Evolutionary conservation across 2,797 vertebrate species (phyloP).

Genomic region (Microctenopoma stevenorrisi): DNA sequence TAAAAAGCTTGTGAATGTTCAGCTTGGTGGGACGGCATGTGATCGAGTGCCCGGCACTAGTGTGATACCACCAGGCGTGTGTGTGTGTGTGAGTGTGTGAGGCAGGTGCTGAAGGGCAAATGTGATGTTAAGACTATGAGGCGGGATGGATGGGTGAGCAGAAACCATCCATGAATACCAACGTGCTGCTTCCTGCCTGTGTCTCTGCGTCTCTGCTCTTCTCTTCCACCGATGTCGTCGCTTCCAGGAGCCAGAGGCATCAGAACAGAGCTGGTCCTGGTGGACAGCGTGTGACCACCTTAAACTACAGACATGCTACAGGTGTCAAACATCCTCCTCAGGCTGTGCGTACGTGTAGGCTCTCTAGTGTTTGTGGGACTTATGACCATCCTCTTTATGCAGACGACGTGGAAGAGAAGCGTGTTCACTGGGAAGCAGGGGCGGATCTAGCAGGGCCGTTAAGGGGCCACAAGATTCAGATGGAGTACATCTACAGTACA

Average conservation of each 20-base stretch:
- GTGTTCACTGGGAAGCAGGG: too few species aligned
- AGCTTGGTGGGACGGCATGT: neutral
- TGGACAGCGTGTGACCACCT: neutral
- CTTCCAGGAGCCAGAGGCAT: conserved; percentile 9
- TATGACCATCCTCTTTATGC: too few species aligned
- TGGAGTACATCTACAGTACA: too few species aligned
- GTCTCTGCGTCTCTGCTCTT: conserved; percentile 24
- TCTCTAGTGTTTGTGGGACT: too few species aligned
- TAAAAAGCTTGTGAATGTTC: conserved; percentile 40
- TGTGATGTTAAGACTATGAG: conserved; percentile 59
- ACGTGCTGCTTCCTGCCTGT: conserved; percentile 35
- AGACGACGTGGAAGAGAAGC: too few species aligned
- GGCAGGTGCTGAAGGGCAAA: conserved; percentile 58
- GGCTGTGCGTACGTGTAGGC: too few species aligned
- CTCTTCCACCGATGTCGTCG: conserved; percentile 6
- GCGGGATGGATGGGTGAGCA: conserved; percentile 49
- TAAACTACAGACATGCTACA: neutral
- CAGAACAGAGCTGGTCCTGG: neutral
- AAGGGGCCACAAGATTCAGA: too few species aligned
- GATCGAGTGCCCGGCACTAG: too few species aligned
- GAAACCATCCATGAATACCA: conserved; percentile 57
- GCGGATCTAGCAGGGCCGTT: too few species aligned
- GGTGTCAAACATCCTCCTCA: too few species aligned
- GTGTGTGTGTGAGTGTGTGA: conserved; percentile 18
- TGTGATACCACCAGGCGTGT: neutral